phyloP scores from a whole-genome alignment of 2,888 invertebrate genomes.

The Drosophila vallismaia region DNA sequence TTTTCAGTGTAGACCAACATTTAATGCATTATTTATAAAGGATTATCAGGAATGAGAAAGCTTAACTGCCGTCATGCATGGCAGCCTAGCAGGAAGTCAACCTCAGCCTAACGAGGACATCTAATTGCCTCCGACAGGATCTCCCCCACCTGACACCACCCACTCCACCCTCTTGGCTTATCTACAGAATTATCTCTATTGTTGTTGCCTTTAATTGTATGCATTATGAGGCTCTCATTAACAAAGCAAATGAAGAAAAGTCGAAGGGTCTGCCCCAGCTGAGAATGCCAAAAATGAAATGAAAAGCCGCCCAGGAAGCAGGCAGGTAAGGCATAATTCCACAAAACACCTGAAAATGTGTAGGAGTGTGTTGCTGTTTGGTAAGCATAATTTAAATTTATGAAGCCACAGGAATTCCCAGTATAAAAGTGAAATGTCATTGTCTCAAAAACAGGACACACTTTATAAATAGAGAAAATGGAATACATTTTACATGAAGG shows the following conservation, averaged over 20 bases:
- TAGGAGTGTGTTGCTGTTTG: conserved; percentile 7
- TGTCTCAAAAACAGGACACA: neutral
- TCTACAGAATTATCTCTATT: conserved; percentile 43
- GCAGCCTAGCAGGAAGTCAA: conserved; percentile 65
- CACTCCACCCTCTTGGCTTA: neutral
- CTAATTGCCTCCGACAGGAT: conserved; percentile 64
- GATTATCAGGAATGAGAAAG: conserved; percentile 61
- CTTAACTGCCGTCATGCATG: conserved; percentile 51
- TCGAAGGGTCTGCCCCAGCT: conserved; percentile 38
- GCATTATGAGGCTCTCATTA: conserved; percentile 77
- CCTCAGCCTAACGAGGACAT: conserved; percentile 71
- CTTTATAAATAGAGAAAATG: neutral
- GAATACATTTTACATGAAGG: no score
- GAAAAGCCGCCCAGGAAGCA: conserved; percentile 24
- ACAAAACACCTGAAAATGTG: conserved; percentile 33
- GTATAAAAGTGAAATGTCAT: conserved; percentile 21
- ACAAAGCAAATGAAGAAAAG: conserved; percentile 76
- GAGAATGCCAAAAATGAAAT: conserved; percentile 34
- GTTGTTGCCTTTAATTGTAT: conserved; percentile 68
- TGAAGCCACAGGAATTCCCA: conserved; percentile 55
- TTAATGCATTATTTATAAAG: conserved; percentile 78
- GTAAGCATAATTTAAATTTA: conserved; percentile 69
- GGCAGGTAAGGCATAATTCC: conserved; percentile 24
- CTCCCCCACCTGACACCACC: neutral
- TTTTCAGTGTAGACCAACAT: conserved; percentile 34